A percentile compares a stretch with the other conserved stretches of the same genome.
Conservation (phyloP, 2,113 vertebrate genomes). For the Centropus bengalensis region DNA sequence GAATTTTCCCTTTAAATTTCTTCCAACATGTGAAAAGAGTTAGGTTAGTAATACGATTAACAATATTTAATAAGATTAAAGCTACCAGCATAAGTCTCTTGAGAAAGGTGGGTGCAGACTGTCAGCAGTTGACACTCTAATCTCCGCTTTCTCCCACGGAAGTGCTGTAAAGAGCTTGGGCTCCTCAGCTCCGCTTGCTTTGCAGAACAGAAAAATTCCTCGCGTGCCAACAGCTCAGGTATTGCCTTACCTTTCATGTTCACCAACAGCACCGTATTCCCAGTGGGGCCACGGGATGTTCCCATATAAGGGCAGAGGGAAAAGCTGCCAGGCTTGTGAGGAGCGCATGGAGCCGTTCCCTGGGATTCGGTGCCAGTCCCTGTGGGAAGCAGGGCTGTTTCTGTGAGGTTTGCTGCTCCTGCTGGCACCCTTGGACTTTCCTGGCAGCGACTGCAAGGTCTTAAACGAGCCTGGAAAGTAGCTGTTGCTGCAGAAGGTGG, state of each 20-base stretch:
- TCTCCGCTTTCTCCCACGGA: background rate
- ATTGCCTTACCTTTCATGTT: constrained; percentile 47
- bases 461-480: background rate
- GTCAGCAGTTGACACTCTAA: constrained; percentile 31
- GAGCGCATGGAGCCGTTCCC: background rate
- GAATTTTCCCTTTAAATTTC: constrained; percentile 53
- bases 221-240: constrained; percentile 1
- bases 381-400: background rate
- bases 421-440: constrained; percentile 32
- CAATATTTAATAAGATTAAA: constrained; percentile 68
- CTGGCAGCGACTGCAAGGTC: constrained; percentile 23
- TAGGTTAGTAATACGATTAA: constrained; percentile 67
- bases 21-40: constrained; percentile 66
- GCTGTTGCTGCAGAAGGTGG: constrained; percentile 35
- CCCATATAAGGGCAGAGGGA: constrained; percentile 60
- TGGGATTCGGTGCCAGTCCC: constrained; percentile 15
- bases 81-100: constrained; percentile 48
- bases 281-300: background rate
- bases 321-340: constrained; percentile 1
- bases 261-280: constrained; percentile 1
- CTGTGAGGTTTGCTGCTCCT: background rate
- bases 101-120: constrained; percentile 29
- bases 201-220: background rate
- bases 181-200: background rate
- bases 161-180: background rate